Conservation (phyloP, 2,888 invertebrate species). For the Rhorus exstirpatorius region DNA sequence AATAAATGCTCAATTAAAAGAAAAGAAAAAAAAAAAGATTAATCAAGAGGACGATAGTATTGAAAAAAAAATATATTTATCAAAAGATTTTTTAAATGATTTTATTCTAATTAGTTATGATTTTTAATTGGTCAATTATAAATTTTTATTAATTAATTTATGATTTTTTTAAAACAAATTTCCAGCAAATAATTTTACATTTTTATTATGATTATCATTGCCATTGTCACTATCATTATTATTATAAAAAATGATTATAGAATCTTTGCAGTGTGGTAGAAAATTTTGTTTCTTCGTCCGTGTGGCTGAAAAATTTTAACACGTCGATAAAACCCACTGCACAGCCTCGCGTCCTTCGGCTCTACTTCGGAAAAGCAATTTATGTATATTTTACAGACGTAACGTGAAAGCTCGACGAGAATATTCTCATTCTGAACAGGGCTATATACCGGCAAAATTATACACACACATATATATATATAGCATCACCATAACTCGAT, state of each 20-base stretch:
- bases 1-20: neutral
- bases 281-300: neutral
- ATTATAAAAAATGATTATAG: no score
- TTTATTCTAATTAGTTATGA: no score
- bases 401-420: conserved; percentile 2
- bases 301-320: conserved; percentile 21
- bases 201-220: no score
- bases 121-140: no score
- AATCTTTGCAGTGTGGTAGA: neutral
- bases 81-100: no score
- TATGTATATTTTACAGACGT: conserved; percentile 1
- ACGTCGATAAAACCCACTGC: conserved; percentile 7
- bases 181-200: no score
- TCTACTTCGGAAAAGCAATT: neutral
- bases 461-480: neutral
- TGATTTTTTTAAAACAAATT: no score
- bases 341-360: conserved; percentile 9
- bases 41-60: no score
- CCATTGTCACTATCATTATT: no score
- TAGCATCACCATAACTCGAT: conserved; percentile 50
- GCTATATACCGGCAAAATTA: neutral
- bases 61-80: no score
- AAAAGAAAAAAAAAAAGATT: no score
- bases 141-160: no score
- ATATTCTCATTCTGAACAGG: neutral